Base-by-base conservation (phyloP, 2,797 vertebrate species). In the Hylomyscus alleni region DNA sequence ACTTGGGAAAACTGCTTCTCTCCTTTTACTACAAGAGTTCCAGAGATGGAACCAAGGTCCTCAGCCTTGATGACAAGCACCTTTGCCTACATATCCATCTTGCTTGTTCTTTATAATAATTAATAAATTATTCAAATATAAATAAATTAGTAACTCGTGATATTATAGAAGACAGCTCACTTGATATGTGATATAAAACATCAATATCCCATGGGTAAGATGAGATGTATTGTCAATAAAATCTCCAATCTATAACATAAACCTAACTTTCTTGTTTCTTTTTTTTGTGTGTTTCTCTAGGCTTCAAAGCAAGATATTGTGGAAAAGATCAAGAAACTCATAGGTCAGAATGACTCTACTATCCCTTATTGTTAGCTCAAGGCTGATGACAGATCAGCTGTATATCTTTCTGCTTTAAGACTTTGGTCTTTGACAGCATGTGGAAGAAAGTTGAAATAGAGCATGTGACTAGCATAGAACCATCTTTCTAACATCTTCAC, bases 261-360 rank as follows among this genome's bases (percentile, higher is more conserved):
- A 73, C 54, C 50, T 94, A 50, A 90, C 65, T 94, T 93, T 24
- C 6, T 60, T 95, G 91, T 84, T 95, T 83, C 58, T 34, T 89
- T 80, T n/a, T n/a, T 97, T 82, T 62, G 60, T 62, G 26, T 62
- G 60, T 62, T 81, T 95, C 82, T 89, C 50, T 88, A 97, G 97
- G 94, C 69, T 96, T 95, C 94, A 94, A 90, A 88, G n/a, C n/a
- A n/a, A n/a, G n/a, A n/a, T n/a, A n/a, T 77, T 40, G 4, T 52
- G 44, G 87, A 95, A 94, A 94, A 96, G 72, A 92, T 62, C 67
- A 87, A 89, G 76, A 92, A 94, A 90, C 19, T 56, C 22, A 90
- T 93, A 97, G 97, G 96, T 97, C 29, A 97, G 91, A 85, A 85
- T 86, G 4, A 93, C 37, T 31, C 40, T 50, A 54, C n/a, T n/a